A percentile compares a stretch with the other conserved stretches of the same genome.
Evolutionary conservation across 2,888 invertebrate species (phyloP).

Genomic region (Liodrosophila aerea): DNA sequence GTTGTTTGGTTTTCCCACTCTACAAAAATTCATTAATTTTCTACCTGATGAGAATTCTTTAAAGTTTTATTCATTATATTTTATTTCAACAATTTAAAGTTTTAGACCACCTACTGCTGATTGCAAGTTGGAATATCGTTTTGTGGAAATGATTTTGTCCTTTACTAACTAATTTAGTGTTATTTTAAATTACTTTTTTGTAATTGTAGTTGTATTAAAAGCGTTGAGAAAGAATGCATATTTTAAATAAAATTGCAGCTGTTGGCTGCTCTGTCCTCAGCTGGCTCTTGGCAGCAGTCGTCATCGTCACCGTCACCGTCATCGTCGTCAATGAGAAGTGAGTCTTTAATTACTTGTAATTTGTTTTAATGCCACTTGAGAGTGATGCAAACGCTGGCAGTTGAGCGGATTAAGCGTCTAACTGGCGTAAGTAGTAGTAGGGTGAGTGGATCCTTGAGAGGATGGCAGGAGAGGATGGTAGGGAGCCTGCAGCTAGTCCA

Average conservation of each 20-base stretch:
- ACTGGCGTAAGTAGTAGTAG: not conserved
- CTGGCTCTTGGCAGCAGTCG: not conserved
- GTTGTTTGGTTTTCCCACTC: slow-evolving; percentile 7
- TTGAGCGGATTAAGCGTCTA: slow-evolving; percentile 48
- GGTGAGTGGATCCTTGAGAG: not conserved
- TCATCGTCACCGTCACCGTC: no score
- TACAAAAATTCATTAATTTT: slow-evolving; percentile 10
- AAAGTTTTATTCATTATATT: no score
- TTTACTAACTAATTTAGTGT: no score
- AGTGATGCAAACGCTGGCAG: slow-evolving; percentile 43
- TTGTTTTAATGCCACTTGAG: slow-evolving; percentile 77
- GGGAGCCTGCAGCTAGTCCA: not conserved
- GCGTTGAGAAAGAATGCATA: not conserved
- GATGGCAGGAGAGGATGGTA: no score
- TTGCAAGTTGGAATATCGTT: no score
- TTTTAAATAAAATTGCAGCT: slow-evolving; percentile 22
- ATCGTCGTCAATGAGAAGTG: slow-evolving; percentile 58
- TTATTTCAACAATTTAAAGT: no score
- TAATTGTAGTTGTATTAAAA: not conserved
- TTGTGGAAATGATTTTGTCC: no score
- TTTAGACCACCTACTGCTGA: no score
- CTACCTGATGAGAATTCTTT: no score
- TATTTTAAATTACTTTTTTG: no score
- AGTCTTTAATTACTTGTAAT: slow-evolving; percentile 75
- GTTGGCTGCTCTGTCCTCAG: slow-evolving; percentile 18